phyloP scores from a whole-genome alignment of 2,888 invertebrate genomes.

The Agrotis ipsilon region DNA sequence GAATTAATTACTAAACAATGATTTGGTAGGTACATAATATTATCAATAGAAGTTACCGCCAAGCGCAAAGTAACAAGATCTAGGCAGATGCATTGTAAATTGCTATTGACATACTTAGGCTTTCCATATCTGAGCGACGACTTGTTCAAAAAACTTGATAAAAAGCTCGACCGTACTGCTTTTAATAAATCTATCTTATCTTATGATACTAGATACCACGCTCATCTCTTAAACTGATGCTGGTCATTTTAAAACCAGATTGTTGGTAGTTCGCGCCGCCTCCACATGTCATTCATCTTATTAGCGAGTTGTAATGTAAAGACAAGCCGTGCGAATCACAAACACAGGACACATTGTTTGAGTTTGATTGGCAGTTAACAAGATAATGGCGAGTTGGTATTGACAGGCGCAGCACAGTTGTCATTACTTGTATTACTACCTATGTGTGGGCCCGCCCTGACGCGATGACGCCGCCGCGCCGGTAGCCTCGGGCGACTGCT shows the following conservation, averaged over 20 bases:
- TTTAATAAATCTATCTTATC: too few relatives aligned
- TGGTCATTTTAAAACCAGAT: background rate
- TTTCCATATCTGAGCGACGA: too few relatives aligned
- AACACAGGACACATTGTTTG: constrained; percentile 23
- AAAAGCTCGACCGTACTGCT: too few relatives aligned
- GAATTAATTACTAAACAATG: too few relatives aligned
- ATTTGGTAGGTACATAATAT: too few relatives aligned
- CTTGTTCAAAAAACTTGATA: too few relatives aligned
- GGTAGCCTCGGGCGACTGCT: background rate
- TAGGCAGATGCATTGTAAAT: too few relatives aligned
- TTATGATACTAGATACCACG: background rate
- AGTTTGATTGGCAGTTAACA: constrained; percentile 39
- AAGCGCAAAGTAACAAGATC: too few relatives aligned
- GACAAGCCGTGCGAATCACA: constrained; percentile 48
- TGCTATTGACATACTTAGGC: too few relatives aligned
- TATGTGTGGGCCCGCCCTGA: constrained; percentile 1
- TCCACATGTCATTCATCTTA: background rate
- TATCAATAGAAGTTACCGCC: too few relatives aligned
- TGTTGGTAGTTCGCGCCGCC: background rate
- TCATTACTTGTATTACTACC: constrained; percentile 10
- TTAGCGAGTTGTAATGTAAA: constrained; percentile 1
- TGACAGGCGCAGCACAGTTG: constrained; percentile 27
- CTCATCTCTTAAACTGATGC: too few relatives aligned
- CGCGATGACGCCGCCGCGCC: too few relatives aligned
- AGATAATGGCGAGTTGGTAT: constrained; percentile 49